phyloP scores from a whole-genome alignment of 2,888 invertebrate species.

The Pollenia amentaria region DNA sequence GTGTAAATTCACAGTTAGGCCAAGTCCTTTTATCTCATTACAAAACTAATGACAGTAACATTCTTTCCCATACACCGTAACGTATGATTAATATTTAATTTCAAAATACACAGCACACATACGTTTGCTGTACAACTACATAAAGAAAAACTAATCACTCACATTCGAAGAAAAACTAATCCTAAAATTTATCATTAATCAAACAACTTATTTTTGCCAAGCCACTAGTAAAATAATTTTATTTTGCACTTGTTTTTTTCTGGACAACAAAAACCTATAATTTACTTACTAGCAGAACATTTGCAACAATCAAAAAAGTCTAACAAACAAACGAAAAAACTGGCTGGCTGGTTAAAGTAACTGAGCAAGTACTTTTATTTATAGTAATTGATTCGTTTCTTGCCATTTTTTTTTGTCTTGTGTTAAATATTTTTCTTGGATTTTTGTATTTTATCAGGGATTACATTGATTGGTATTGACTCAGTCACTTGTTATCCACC shows the following conservation, averaged over 20 bases:
- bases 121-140: neutral
- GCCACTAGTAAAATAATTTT: neutral
- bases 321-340: neutral
- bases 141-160: neutral
- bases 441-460: slow-evolving; percentile 50
- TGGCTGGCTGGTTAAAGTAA: neutral
- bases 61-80: neutral
- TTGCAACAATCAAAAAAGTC: neutral
- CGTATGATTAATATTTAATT: slow-evolving; percentile 37
- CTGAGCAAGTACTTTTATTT: neutral
- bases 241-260: neutral
- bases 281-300: slow-evolving; percentile 1
- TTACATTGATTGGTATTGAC: slow-evolving; percentile 73
- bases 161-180: neutral
- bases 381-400: neutral
- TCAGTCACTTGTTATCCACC: slow-evolving; percentile 73
- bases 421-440: slow-evolving; percentile 2
- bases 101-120: slow-evolving; percentile 7
- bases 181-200: slow-evolving; percentile 14
- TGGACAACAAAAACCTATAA: neutral
- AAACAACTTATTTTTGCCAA: neutral
- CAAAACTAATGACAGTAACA: no score
- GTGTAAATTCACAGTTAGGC: no score
- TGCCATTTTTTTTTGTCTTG: neutral
- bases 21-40: no score